Evolutionary conservation across 2,113 vertebrate genomes (phyloP).

Genomic region (Bombycilla garrulus): DNA sequence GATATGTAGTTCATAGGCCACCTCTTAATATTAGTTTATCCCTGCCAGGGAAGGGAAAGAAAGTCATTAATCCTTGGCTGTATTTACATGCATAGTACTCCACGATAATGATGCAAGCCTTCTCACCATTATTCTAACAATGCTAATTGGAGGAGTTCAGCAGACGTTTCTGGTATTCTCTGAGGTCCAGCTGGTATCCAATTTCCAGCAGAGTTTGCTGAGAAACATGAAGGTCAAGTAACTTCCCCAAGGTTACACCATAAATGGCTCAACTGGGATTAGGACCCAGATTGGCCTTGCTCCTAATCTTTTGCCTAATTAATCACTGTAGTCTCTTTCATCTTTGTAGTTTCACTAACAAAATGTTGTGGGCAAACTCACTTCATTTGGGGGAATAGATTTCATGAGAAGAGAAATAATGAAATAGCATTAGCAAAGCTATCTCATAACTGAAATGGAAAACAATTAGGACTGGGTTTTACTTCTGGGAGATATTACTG

Average conservation of each 20-base stretch:
- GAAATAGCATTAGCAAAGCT: background rate
- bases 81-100: background rate
- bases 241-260: conserved; percentile 35
- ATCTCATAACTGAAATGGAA: background rate
- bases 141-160: conserved; percentile 17
- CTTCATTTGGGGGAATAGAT: background rate
- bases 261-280: conserved; percentile 64
- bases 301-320: conserved; percentile 46
- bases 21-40: background rate
- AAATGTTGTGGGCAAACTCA: background rate
- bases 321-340: background rate
- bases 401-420: background rate
- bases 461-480: background rate
- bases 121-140: background rate
- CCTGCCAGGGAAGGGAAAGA: background rate
- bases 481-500: background rate
- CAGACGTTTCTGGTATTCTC: conserved; percentile 5
- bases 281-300: background rate
- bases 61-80: background rate
- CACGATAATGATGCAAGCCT: background rate
- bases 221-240: conserved; percentile 52
- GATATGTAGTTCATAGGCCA: background rate
- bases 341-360: background rate
- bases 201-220: conserved; percentile 36
- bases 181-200: conserved; percentile 35